Conservation (phyloP, 2,888 invertebrate genomes). For the Campoplex capitator region DNA sequence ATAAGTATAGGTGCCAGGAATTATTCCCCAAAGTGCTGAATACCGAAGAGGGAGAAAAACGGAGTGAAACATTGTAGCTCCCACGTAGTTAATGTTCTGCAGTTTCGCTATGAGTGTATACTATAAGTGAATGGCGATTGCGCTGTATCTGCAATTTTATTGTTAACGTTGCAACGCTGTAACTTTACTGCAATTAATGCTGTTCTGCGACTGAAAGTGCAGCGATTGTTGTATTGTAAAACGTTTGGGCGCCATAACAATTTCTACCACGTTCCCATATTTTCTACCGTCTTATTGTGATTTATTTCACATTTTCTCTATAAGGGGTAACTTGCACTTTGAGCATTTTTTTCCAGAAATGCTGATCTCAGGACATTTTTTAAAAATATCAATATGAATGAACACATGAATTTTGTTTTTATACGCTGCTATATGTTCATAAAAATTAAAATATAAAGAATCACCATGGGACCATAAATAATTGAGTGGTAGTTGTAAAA, state of each 20-base stretch:
- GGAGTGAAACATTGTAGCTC: background rate
- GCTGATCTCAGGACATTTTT: background rate
- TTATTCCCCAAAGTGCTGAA: background rate
- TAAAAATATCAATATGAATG: too few relatives aligned
- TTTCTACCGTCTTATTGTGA: background rate
- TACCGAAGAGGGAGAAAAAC: background rate
- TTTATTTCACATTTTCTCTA: background rate
- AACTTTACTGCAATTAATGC: slow-evolving; percentile 5
- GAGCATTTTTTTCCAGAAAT: background rate
- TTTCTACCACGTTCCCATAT: background rate
- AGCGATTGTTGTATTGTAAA: background rate
- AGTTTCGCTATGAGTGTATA: background rate
- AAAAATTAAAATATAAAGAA: background rate
- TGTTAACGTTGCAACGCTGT: background rate
- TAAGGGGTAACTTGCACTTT: background rate
- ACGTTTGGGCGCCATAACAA: background rate
- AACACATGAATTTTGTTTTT: background rate
- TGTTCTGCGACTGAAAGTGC: background rate
- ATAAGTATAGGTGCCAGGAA: background rate
- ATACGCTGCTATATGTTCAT: too few relatives aligned
- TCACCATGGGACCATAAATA: slow-evolving; percentile 16
- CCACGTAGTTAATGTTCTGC: background rate
- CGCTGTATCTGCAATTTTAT: background rate
- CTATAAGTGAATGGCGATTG: background rate
- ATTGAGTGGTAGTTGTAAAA: background rate